phyloP scores from a whole-genome alignment of 2,888 invertebrate genomes.

The Aporophyla lueneburgensis region DNA sequence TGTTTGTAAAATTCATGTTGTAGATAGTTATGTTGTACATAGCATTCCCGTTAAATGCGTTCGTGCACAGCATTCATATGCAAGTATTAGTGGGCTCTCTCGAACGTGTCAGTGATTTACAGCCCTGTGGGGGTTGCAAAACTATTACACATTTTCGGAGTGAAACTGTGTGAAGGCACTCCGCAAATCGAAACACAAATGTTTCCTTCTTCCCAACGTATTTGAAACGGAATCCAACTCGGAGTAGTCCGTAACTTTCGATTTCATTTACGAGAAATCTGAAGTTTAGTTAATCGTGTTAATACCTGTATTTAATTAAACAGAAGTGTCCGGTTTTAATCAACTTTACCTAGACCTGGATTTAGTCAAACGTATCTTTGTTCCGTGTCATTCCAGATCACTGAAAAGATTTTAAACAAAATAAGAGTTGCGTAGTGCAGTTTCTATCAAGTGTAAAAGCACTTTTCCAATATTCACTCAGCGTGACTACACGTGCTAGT shows the following conservation, averaged over 20 bases:
- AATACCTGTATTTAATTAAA: background rate
- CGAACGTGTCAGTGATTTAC: conserved; percentile 38
- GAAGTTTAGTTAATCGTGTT: conserved; percentile 5
- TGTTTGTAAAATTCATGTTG: conserved; percentile 29
- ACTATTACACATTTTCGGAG: conserved; percentile 15
- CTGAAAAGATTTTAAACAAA: conserved; percentile 37
- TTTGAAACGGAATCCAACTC: background rate
- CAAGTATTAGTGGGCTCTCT: conserved; percentile 20
- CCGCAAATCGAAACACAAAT: conserved; percentile 31
- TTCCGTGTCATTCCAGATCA: background rate
- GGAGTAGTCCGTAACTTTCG: background rate
- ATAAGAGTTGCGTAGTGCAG: conserved; percentile 23
- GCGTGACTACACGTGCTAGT: conserved; percentile 55
- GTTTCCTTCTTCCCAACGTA: conserved; percentile 6
- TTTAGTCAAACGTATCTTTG: conserved; percentile 17
- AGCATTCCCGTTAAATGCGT: background rate
- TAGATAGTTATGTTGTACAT: no score
- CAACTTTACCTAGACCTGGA: background rate
- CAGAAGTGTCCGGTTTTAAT: background rate
- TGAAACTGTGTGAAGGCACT: conserved; percentile 20
- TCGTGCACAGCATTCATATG: conserved; percentile 26
- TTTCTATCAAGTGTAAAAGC: conserved; percentile 62
- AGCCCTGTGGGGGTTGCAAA: conserved; percentile 7
- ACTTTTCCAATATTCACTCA: conserved; percentile 54
- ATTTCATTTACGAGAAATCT: conserved; percentile 20